Evolutionary conservation across 1,140 invertebrate genomes (phyloP).

Genomic region (Portunus trituberculatus): DNA sequence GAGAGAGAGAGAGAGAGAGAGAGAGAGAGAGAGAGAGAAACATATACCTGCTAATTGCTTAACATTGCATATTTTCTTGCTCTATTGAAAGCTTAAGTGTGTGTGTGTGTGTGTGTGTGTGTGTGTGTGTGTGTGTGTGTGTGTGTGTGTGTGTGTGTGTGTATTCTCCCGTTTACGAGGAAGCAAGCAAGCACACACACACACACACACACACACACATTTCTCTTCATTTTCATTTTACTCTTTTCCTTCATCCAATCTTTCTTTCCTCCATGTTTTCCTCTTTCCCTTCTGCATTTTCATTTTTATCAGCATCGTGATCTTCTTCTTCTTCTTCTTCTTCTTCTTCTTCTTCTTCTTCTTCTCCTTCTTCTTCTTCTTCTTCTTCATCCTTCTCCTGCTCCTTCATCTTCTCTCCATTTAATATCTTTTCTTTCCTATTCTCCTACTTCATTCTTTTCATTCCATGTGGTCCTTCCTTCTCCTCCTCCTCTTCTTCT

Average conservation of each 20-base stretch:
- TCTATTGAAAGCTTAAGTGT: not conserved
- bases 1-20: too few species aligned
- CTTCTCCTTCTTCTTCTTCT: not conserved
- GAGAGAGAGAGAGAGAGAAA: too few species aligned
- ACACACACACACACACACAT: too few species aligned
- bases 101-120: constrained; percentile 9
- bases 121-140: constrained; percentile 46
- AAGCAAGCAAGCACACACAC: too few species aligned
- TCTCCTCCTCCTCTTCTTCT: not conserved
- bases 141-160: constrained; percentile 54
- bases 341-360: not conserved
- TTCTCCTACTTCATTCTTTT: not conserved
- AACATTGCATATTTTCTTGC: too few species aligned
- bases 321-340: too few species aligned
- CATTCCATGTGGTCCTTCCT: not conserved
- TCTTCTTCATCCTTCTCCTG: not conserved
- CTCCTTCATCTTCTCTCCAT: not conserved
- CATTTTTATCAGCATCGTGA: too few species aligned
- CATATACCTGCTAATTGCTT: too few species aligned
- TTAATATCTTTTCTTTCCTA: not conserved
- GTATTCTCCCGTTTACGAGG: not conserved
- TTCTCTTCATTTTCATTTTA: too few species aligned
- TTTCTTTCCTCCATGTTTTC: not conserved
- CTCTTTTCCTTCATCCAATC: too few species aligned
- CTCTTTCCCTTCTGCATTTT: not conserved